Percentiles rank a stretch among this genome's conserved stretches.
These are phyloP conservation scores for Magallana nippona DNA, from an alignment of 2,888 invertebrate genomes.

Conservation along the genomic window DNA sequence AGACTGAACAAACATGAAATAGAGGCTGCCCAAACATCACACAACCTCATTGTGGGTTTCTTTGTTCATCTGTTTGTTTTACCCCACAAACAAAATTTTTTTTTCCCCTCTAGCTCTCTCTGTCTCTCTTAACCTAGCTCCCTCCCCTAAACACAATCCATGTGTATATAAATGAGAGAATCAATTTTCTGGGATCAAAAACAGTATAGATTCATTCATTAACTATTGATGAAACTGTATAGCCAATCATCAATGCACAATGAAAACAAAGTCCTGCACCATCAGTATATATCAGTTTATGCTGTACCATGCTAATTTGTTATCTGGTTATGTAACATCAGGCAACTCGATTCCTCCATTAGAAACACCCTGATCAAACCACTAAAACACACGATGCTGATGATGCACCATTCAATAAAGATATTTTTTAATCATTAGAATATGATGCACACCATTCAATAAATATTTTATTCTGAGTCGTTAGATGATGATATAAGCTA, in stretches of 20 bases:
- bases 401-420: no score
- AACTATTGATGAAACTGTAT: slow-evolving; percentile 13
- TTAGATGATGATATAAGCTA: no score
- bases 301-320: background rate
- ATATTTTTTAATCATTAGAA: no score
- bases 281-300: slow-evolving; percentile 1
- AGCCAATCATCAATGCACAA: background rate
- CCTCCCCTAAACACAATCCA: background rate
- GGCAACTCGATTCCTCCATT: background rate
- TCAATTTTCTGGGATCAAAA: slow-evolving; percentile 22
- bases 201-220: slow-evolving; percentile 6
- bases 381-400: background rate
- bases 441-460: no score
- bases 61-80: slow-evolving; percentile 6
- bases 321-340: slow-evolving; percentile 4
- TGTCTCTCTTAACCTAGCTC: no score
- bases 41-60: background rate
- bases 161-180: background rate
- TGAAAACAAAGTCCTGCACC: background rate
- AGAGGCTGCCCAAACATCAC: background rate
- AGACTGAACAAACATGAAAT: slow-evolving; percentile 3
- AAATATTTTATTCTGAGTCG: no score
- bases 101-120: background rate
- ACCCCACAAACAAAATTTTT: background rate
- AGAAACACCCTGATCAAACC: background rate